Percentiles rank a stretch among this genome's conserved stretches.
These are phyloP conservation scores for Danaus chrysippus DNA, from an alignment of 2,888 invertebrate genomes.

Conservation along the genomic window DNA sequence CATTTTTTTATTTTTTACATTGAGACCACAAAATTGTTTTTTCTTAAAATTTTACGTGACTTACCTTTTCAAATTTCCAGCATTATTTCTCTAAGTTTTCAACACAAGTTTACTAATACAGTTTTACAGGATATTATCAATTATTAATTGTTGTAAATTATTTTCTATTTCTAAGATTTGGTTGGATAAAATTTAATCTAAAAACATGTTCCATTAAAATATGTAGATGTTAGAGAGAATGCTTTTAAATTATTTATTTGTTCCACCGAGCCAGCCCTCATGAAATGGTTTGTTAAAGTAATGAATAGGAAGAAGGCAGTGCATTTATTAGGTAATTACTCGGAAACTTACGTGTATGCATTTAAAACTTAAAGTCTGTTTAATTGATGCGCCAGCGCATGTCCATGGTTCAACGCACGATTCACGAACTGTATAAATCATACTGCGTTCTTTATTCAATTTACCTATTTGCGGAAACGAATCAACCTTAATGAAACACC, in stretches of 20 bases:
- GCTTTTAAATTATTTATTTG: not conserved
- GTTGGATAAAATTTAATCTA: too few relatives aligned
- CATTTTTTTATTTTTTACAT: too few relatives aligned
- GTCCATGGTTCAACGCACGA: slow-evolving; percentile 39
- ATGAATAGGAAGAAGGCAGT: slow-evolving; percentile 27
- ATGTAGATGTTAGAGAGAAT: not conserved
- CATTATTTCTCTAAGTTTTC: too few relatives aligned
- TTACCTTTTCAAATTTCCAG: too few relatives aligned
- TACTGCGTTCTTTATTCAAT: slow-evolving; percentile 30
- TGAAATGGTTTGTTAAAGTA: slow-evolving; percentile 27
- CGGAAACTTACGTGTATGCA: slow-evolving; percentile 32
- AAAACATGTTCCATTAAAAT: too few relatives aligned
- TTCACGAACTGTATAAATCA: slow-evolving; percentile 34
- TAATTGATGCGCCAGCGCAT: slow-evolving; percentile 28
- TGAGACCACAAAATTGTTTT: too few relatives aligned
- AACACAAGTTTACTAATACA: too few relatives aligned
- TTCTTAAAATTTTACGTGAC: too few relatives aligned
- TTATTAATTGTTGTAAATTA: too few relatives aligned
- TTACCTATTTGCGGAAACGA: slow-evolving; percentile 27
- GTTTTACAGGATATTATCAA: too few relatives aligned
- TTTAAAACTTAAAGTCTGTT: slow-evolving; percentile 22
- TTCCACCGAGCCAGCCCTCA: slow-evolving; percentile 22
- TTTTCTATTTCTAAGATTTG: too few relatives aligned
- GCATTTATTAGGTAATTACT: slow-evolving; percentile 33
- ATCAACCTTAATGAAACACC: slow-evolving; percentile 21